Conservation (phyloP, 1,140 invertebrate genomes). For the Drosophila funebris region DNA sequence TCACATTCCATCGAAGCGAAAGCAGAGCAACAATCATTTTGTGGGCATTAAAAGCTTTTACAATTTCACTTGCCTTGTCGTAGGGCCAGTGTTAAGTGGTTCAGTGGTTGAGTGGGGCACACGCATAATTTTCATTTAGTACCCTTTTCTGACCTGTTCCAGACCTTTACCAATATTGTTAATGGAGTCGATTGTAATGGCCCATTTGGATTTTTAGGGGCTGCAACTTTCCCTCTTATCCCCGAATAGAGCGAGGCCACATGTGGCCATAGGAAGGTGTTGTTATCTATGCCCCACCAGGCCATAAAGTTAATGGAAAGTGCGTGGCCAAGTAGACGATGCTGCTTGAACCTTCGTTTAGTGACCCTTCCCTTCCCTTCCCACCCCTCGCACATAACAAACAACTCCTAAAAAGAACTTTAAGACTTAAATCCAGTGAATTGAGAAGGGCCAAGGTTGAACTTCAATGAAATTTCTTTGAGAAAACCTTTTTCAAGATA, state of each 20-base stretch:
- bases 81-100: slow-evolving; percentile 27
- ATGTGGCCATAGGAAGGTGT: slow-evolving; percentile 50
- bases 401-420: neutral
- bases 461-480: too few relatives aligned
- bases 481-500: too few relatives aligned
- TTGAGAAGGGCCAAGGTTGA: neutral
- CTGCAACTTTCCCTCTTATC: neutral
- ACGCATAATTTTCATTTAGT: slow-evolving; percentile 77
- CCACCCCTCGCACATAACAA: too few relatives aligned
- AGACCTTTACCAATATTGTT: slow-evolving; percentile 66
- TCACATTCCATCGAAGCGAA: neutral
- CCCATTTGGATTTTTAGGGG: slow-evolving; percentile 29
- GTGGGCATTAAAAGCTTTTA: slow-evolving; percentile 74
- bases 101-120: slow-evolving; percentile 30
- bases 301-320: slow-evolving; percentile 67
- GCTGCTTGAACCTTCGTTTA: neutral
- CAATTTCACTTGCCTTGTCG: slow-evolving; percentile 41
- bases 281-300: slow-evolving; percentile 31
- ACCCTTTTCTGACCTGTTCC: slow-evolving; percentile 45
- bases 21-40: slow-evolving; percentile 53
- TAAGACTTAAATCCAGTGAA: neutral
- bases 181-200: slow-evolving; percentile 75
- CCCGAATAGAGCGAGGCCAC: slow-evolving; percentile 26
- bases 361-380: neutral
- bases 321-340: neutral